Conservation (phyloP, 2,888 invertebrate genomes). For the Myopa testacea region DNA sequence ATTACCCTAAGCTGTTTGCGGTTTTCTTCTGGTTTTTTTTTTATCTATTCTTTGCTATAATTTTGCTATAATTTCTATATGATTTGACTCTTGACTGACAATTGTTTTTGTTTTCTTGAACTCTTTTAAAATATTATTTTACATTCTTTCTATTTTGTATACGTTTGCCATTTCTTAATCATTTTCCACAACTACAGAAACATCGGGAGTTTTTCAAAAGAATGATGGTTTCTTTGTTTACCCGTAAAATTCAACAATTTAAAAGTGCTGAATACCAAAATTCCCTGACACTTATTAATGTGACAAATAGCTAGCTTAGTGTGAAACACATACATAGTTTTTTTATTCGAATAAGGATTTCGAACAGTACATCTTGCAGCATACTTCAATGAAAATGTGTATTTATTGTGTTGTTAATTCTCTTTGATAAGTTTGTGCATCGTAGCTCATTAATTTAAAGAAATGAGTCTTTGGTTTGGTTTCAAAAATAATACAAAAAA, state of each 20-base stretch:
- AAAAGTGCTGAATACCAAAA: no score
- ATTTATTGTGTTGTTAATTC: conserved; percentile 44
- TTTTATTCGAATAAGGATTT: conserved; percentile 30
- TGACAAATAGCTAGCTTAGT: background rate
- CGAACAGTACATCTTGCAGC: conserved; percentile 13
- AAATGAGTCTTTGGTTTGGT: conserved; percentile 58
- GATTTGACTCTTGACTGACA: conserved; percentile 30
- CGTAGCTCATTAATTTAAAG: conserved; percentile 11
- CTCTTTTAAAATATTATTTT: conserved; percentile 1
- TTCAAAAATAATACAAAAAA: conserved; percentile 43
- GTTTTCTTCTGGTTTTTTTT: conserved; percentile 30
- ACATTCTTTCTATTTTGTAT: conserved; percentile 1
- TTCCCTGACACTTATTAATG: no score
- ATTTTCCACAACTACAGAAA: conserved; percentile 10
- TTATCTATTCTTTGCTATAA: conserved; percentile 43
- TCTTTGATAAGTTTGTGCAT: conserved; percentile 35
- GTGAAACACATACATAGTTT: background rate
- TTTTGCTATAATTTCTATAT: conserved; percentile 33
- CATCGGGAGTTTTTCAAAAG: no score
- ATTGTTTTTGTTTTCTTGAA: conserved; percentile 16
- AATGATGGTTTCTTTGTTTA: no score
- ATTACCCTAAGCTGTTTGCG: conserved; percentile 1
- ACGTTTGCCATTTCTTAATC: background rate
- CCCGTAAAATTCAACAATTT: no score
- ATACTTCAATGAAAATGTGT: conserved; percentile 26